phyloP scores from a whole-genome alignment of 2,113 vertebrate genomes.

The Epinephelus lanceolatus region DNA sequence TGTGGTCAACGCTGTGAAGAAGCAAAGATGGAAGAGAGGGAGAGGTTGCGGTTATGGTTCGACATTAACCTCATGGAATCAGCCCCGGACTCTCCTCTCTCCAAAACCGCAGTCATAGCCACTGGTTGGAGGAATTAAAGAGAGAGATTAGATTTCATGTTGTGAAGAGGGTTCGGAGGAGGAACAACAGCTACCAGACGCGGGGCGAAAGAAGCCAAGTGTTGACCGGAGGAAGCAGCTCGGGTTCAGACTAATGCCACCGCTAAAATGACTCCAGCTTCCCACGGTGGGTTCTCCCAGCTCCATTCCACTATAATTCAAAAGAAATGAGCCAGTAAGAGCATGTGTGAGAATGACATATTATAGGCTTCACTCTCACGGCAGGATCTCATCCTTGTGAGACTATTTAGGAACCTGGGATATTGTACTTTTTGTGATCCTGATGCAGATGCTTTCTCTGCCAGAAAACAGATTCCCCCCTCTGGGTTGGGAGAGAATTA shows the following conservation, averaged over 20 bases:
- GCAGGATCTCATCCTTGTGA: not conserved
- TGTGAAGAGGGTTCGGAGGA: slow-evolving; percentile 46
- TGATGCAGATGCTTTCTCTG: too few species aligned
- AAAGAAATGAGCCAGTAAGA: slow-evolving; percentile 12
- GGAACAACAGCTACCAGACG: slow-evolving; percentile 9
- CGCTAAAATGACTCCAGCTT: slow-evolving; percentile 11
- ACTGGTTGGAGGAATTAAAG: slow-evolving; percentile 52
- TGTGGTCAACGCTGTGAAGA: slow-evolving; percentile 45
- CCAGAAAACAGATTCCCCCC: too few species aligned
- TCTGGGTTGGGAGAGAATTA: too few species aligned
- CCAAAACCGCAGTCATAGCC: slow-evolving; percentile 58
- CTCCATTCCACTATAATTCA: slow-evolving; percentile 8
- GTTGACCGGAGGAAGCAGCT: slow-evolving; percentile 33
- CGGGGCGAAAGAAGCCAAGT: not conserved
- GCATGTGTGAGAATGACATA: slow-evolving; percentile 10
- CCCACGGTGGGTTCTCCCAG: not conserved
- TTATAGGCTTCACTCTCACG: not conserved
- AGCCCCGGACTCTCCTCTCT: slow-evolving; percentile 26
- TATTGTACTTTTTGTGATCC: not conserved
- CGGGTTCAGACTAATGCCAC: slow-evolving; percentile 15
- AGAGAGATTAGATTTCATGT: slow-evolving; percentile 56
- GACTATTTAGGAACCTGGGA: not conserved
- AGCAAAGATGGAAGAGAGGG: slow-evolving; percentile 43
- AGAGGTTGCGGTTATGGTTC: slow-evolving; percentile 54
- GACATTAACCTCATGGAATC: slow-evolving; percentile 57